Base-by-base conservation (phyloP, 2,113 vertebrate genomes). In the Bubalus kerabau region DNA sequence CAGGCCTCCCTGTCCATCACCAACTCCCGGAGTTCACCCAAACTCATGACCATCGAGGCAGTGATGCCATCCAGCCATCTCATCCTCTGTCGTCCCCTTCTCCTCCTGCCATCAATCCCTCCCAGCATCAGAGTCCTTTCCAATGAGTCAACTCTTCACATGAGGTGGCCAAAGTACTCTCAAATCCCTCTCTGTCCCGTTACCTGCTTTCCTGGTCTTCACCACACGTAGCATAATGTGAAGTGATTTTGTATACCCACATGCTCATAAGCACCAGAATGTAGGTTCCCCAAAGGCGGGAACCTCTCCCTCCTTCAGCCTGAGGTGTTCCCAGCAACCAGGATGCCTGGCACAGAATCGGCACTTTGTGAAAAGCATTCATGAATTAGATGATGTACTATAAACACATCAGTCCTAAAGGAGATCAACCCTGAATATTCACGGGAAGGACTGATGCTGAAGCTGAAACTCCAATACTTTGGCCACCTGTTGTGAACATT, bases 321-420 rank as follows among this genome's bases (percentile, higher is more conserved):
- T 64, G 6, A 64, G 71, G 36, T 56, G 46, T 46, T 57, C 36
- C 14, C 28, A 90, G 87, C 56, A 67, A 40, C 57, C 24, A 36
- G 60, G 87, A 87, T 9, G 59, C 67, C 83, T 52, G 50, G 71
- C 86, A 94, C 56, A 19, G 54, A 54, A 43, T 4, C 84, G 40
- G 24, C 59, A 28, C 64, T 94, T 26, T 71, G 57, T 87, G 82
- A 94, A 40, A 67, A 59, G 64, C 74, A 92, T 62, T 23, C 50
- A n/a, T n/a, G 43, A 71, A 43, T 83, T 64, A 15, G 21, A 64
- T 48, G 30, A 93, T 3, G 43, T 26, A 9, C 56, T 9, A 56
- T 1, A 23, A 67, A 50, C 50, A 46, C 7, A 21, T 7, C 28
- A 7, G n/a, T 40, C 36, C n/a, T 74, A 74, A 74, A 40, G n/a